Percentiles rank a stretch among this genome's conserved stretches.
These are phyloP conservation scores for Mormyrus proboscirostris DNA, from an alignment of 2,797 vertebrate species.

Conservation along the genomic window DNA sequence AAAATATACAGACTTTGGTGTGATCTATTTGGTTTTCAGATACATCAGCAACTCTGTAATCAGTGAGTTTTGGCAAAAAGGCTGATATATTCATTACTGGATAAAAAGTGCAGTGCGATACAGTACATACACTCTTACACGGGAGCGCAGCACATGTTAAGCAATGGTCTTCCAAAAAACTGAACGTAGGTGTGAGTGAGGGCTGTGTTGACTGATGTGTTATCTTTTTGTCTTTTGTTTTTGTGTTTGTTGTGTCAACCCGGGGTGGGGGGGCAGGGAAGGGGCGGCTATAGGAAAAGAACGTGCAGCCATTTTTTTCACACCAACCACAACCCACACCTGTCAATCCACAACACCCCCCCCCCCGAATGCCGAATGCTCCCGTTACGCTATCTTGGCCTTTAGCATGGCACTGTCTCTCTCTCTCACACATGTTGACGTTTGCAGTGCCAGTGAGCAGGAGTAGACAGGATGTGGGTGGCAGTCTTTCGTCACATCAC, in stretches of 20 bases:
- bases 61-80: neutral
- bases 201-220: neutral
- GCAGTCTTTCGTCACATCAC: conserved; percentile 43
- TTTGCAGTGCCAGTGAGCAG: conserved; percentile 46
- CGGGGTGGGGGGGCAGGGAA: neutral
- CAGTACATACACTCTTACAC: neutral
- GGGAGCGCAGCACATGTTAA: neutral
- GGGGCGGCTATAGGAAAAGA: neutral
- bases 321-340: neutral
- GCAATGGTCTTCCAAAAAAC: neutral
- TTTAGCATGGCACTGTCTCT: conserved; percentile 22
- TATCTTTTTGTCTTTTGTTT: conserved; percentile 11
- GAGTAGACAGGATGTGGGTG: conserved; percentile 65
- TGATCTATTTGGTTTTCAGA: neutral
- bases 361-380: neutral
- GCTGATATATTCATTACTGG: neutral
- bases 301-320: neutral
- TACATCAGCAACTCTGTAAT: neutral
- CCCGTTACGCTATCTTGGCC: conserved; percentile 18
- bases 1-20: neutral
- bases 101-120: neutral
- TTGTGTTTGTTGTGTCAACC: neutral
- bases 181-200: neutral
- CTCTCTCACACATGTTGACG: conserved; percentile 28
- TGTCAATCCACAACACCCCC: neutral